phyloP scores from a whole-genome alignment of 2,797 vertebrate species.

The Parambassis ranga region DNA sequence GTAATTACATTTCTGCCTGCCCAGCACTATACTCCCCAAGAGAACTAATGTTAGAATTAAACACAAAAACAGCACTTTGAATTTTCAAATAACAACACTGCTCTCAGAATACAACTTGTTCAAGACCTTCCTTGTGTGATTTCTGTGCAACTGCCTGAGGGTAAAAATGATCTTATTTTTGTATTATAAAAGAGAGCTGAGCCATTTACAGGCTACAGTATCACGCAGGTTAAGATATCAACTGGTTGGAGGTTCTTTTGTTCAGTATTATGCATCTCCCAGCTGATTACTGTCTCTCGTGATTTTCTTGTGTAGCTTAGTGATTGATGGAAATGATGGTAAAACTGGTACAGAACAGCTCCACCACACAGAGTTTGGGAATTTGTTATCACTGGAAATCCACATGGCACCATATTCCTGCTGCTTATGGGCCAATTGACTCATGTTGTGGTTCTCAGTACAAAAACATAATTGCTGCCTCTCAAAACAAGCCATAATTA shows the following conservation, averaged over 20 bases:
- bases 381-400: conserved; percentile 60
- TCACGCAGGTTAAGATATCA: conserved; percentile 29
- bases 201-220: conserved; percentile 23
- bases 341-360: conserved; percentile 34
- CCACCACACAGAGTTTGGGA: conserved; percentile 44
- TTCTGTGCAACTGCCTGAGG: conserved; percentile 24
- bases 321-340: conserved; percentile 35
- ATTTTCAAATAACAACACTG: not conserved
- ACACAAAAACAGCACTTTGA: conserved; percentile 31
- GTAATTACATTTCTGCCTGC: conserved; percentile 55
- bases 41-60: conserved; percentile 16
- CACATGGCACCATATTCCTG: conserved; percentile 50
- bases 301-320: conserved; percentile 3
- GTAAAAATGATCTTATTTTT: conserved; percentile 34
- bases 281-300: conserved; percentile 4
- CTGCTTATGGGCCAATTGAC: conserved; percentile 57
- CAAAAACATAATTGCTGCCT: conserved; percentile 74
- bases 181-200: conserved; percentile 18
- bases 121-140: not conserved
- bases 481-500: conserved; percentile 76
- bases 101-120: conserved; percentile 8
- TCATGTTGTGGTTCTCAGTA: conserved; percentile 64
- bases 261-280: not conserved
- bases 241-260: conserved; percentile 32
- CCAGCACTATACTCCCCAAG: conserved; percentile 17